Evolutionary conservation across 1,140 invertebrate species (phyloP).

Genomic region (Drosophila insularis): DNA sequence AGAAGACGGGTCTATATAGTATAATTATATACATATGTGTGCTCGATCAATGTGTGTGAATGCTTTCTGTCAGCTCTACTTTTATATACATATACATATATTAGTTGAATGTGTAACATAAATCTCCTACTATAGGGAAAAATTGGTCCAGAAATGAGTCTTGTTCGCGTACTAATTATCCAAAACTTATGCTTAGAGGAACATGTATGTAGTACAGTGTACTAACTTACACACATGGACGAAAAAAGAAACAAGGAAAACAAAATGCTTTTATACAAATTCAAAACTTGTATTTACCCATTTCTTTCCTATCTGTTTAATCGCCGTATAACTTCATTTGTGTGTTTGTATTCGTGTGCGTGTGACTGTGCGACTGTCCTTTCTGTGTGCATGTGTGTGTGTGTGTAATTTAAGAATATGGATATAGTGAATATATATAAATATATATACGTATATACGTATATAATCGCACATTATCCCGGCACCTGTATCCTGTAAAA

Average conservation of each 20-base stretch:
- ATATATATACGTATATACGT: background rate
- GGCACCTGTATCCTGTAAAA: background rate
- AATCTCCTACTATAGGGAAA: too few relatives aligned
- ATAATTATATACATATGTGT: slow-evolving; percentile 29
- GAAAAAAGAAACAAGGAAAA: too few relatives aligned
- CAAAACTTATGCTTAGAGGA: too few relatives aligned
- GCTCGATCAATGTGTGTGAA: background rate
- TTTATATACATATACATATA: background rate
- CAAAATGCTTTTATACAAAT: too few relatives aligned
- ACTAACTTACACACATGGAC: too few relatives aligned
- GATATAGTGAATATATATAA: slow-evolving; percentile 6
- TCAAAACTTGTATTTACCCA: background rate
- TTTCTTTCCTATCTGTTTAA: background rate
- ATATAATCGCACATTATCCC: background rate
- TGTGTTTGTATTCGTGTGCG: slow-evolving; percentile 1
- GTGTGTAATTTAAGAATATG: slow-evolving; percentile 6
- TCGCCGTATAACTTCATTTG: background rate
- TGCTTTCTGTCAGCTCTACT: background rate
- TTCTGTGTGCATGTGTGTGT: slow-evolving; percentile 32
- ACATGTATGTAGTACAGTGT: too few relatives aligned
- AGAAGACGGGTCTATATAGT: background rate
- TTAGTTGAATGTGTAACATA: too few relatives aligned
- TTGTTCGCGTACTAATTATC: too few relatives aligned
- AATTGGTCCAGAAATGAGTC: too few relatives aligned
- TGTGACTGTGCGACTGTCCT: slow-evolving; percentile 18